phyloP scores from a whole-genome alignment of 1,140 invertebrate species.

The Glomeris maerens region DNA sequence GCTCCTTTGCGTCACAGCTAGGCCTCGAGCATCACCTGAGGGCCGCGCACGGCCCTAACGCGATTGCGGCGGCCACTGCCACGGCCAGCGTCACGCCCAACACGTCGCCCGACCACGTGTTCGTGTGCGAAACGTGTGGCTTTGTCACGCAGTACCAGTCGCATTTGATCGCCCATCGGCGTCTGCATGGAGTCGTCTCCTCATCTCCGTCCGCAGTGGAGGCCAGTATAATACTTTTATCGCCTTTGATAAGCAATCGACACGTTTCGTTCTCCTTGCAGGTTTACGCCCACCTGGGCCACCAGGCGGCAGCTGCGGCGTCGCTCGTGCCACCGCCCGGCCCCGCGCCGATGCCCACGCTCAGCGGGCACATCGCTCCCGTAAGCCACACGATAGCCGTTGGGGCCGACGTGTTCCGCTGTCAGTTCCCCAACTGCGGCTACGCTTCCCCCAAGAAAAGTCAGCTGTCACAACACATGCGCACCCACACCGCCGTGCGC shows the following conservation, averaged over 20 bases:
- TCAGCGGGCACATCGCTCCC: too few relatives aligned
- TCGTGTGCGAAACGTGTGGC: constrained; percentile 46
- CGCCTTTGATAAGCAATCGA: constrained; percentile 6
- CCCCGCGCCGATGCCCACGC: too few relatives aligned
- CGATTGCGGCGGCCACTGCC: too few relatives aligned
- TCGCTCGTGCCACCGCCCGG: too few relatives aligned
- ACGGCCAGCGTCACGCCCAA: too few relatives aligned
- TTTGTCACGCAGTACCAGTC: constrained; percentile 52
- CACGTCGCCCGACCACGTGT: too few relatives aligned
- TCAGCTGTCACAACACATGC: constrained; percentile 47
- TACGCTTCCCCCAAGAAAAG: constrained; percentile 50
- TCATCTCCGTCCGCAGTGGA: too few relatives aligned
- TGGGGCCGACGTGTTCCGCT: constrained; percentile 42
- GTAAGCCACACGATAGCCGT: too few relatives aligned
- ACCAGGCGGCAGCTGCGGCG: constrained; percentile 6
- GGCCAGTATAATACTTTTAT: constrained; percentile 1
- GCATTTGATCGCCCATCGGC: constrained; percentile 47
- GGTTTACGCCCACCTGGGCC: not conserved
- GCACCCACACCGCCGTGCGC: constrained; percentile 46
- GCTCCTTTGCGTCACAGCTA: constrained; percentile 40
- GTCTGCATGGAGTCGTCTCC: constrained; percentile 49
- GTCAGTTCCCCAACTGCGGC: constrained; percentile 44
- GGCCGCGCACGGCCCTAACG: too few relatives aligned
- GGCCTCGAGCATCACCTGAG: constrained; percentile 44
- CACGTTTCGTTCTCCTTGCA: constrained; percentile 1